Percentiles rank a stretch among this genome's conserved stretches.
These are phyloP conservation scores for Zaprionus nigranus DNA, from an alignment of 1,140 invertebrate genomes.

Conservation along the genomic window DNA sequence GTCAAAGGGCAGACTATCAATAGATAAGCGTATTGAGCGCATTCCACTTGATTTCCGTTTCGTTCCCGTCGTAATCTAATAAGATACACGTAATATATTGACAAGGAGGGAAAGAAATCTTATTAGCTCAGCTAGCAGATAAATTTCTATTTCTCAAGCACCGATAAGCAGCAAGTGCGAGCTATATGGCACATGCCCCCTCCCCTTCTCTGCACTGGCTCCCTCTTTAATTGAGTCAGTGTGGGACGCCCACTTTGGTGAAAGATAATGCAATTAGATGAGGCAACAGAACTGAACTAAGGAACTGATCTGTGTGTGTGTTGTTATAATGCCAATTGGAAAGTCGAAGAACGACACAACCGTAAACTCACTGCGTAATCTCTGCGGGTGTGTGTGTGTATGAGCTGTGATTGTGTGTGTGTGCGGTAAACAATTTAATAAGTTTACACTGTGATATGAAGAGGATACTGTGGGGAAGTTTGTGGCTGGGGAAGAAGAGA, in stretches of 20 bases:
- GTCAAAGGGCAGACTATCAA: conserved; percentile 7
- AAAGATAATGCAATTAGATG: conserved; percentile 73
- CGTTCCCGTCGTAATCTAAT: conserved; percentile 64
- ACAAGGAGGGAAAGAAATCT: conserved; percentile 40
- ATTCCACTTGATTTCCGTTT: conserved; percentile 24
- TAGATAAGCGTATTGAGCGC: conserved; percentile 3
- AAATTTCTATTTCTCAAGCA: conserved; percentile 8
- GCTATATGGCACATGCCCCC: neutral
- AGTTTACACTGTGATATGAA: conserved; percentile 11
- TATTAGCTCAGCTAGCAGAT: conserved; percentile 35
- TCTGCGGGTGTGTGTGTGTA: conserved; percentile 8
- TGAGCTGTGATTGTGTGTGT: neutral
- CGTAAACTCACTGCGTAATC: conserved; percentile 41
- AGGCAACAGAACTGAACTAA: conserved; percentile 28
- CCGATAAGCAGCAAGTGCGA: conserved; percentile 49
- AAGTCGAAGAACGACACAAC: neutral
- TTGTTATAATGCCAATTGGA: conserved; percentile 33
- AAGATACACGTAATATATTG: conserved; percentile 38
- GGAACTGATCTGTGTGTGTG: conserved; percentile 10
- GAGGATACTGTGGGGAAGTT: neutral
- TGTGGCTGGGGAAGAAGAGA: neutral
- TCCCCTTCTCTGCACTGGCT: neutral
- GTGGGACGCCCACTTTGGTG: neutral
- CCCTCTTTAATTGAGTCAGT: conserved; percentile 62
- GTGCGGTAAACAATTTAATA: conserved; percentile 41